Base-by-base conservation (phyloP, 2,888 invertebrate species). In the Aporophyla nigra region DNA sequence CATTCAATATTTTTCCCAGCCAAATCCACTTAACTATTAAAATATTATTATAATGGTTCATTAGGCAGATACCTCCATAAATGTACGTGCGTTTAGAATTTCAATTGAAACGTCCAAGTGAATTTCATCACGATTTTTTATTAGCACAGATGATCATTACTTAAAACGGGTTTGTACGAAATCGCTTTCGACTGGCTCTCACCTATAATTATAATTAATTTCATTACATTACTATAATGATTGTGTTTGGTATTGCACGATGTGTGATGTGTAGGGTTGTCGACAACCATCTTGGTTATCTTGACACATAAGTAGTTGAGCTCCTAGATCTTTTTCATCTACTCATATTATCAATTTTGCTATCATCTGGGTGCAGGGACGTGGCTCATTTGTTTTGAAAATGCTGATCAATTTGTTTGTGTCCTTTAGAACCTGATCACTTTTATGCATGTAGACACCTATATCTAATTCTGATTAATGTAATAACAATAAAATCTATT, bases 191-290 rank as follows among this genome's bases (percentile, higher is more conserved):
- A 88, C 88, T 86, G 71, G 78, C 88, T 87, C 75, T 79, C 91
- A 89, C 91, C 87, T 91, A 90, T 92, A 93, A 94, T 95, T 94
- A 94, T 92, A 94, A 94, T 93, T 93, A 93, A 93, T 93, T 93
- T 93, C 87, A 90, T 91, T 92, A 91, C 89, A 91, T 92, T 93
- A 92, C 89, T 90, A 85, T 93, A 92, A 93, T 93, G 90, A 91
- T 89, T 87, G 87, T 89, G 87, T 87, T 88, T 88, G 88, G 92
- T 93, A 92, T 91, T 83, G 91, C 92, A 93, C 91, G 92, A 93
- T 79, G 77, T 85, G 74, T 75, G 75, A 89, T 86, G 81, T 85
- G 85, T 90, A 86, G 87, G 86, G 87, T 67, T 86, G 79, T 51
- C 81, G 40, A 62, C 5, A 27, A 7, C 12, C 6, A 54, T n/a